Evolutionary conservation across 2,888 invertebrate genomes (phyloP), one percentile per base, ranked within the genome.

Genomic region (Mimas tiliae): DNA sequence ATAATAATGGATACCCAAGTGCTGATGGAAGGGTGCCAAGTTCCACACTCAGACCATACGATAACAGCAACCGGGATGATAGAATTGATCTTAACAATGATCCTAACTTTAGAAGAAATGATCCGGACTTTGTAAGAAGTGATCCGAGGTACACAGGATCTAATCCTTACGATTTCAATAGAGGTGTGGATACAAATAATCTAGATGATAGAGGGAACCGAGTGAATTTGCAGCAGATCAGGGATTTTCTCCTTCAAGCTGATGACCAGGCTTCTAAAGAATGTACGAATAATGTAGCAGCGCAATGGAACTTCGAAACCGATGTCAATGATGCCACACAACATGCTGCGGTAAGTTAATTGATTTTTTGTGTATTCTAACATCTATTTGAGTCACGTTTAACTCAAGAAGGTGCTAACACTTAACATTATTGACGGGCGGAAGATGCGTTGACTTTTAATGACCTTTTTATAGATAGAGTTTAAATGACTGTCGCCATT

Each of bases 251-350:
- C 70, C 94, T 95, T 53, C 95, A 96, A 69, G 94, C 97, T 34
- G 97, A 97, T 82, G 94, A 96, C 42, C 95, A 96, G 78, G 95
- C 97, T 11, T 96, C 97, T 0, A 95, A 96, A 82, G 96, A 97
- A 85, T 98, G 97, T 80, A 97, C 97, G 0, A 96, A 96, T 64
- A 97, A 97, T 85, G 97, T 98, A n/a, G 96, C 95, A 0, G 97
- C 97, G 0, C 98, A 98, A 81, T 98, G 98, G 98, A 96, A 96
- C 84, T 98, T 97, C 80, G 97, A 98, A 88, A 97, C 97, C 6
- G 96, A 97, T 81, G 97, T 97, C 50, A 97, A 97, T 87, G 96
- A 97, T 84, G 95, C 94, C 62, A 96, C 97, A 0, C 97, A 98
- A 88, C 91, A 96, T 74, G 96, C 97, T 79, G 97, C 97, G 85